These are phyloP conservation scores for Chrysogorgia sp. DNA, from an alignment of 92 coral and sea anemone genomes.

Conservation along the genomic window DNA sequence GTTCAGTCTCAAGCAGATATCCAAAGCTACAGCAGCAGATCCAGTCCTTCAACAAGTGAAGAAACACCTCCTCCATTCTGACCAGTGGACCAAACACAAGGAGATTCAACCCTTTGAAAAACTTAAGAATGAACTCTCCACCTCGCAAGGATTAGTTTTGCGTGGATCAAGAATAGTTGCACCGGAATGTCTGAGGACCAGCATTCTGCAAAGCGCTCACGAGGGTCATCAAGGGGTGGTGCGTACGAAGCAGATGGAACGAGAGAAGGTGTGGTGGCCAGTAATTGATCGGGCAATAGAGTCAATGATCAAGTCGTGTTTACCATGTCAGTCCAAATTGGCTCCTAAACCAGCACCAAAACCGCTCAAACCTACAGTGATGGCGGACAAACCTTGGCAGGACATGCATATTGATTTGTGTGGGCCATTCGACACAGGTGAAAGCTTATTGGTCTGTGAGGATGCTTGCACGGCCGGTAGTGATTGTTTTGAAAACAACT, in stretches of 20 bases:
- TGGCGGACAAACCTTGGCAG: constrained; percentile 34
- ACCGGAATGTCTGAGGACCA: constrained; percentile 16
- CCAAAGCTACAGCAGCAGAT: constrained; percentile 30
- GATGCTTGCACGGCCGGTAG: constrained; percentile 15
- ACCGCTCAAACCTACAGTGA: constrained; percentile 30
- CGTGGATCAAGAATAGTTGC: constrained; percentile 22
- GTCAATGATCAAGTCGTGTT: constrained; percentile 23
- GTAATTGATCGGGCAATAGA: constrained; percentile 7
- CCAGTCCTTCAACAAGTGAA: constrained; percentile 37
- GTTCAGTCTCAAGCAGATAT: constrained; percentile 33
- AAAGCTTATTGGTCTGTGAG: background rate
- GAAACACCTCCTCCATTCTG: background rate
- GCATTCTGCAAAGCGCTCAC: constrained; percentile 17
- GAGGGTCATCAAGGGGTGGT: constrained; percentile 22
- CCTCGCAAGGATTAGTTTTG: constrained; percentile 17
- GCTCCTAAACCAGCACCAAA: constrained; percentile 29
- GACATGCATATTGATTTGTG: constrained; percentile 24
- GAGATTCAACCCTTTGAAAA: constrained; percentile 15
- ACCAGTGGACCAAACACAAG: background rate
- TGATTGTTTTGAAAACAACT: constrained; percentile 10
- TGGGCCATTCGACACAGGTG: background rate
- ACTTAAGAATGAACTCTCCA: constrained; percentile 26
- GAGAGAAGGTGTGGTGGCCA: no score
- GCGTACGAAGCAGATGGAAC: constrained; percentile 42
- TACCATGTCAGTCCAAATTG: constrained; percentile 38